Evolutionary conservation across 1,140 invertebrate species (phyloP).

Genomic region (Ditylenchus dipsaci): DNA sequence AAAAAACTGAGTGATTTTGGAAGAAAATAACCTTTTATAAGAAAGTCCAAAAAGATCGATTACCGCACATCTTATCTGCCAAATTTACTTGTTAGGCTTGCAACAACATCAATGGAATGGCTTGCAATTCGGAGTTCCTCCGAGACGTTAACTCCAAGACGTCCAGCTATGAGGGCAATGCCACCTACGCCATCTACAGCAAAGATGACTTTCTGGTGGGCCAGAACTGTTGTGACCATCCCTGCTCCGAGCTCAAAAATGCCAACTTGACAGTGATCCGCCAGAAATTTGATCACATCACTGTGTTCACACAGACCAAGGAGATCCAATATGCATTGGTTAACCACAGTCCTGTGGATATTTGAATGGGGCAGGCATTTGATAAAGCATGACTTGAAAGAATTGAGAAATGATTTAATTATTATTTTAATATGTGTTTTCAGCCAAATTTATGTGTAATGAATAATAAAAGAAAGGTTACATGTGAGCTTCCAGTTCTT

Average conservation of each 20-base stretch:
- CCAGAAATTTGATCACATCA: conserved; percentile 18
- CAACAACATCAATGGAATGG: conserved; percentile 28
- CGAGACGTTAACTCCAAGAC: conserved; percentile 16
- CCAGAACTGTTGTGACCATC: conserved; percentile 20
- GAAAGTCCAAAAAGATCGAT: too few species aligned
- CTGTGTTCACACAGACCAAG: conserved; percentile 18
- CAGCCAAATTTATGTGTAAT: too few species aligned
- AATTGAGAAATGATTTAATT: too few species aligned
- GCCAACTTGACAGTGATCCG: conserved; percentile 27
- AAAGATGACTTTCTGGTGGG: conserved; percentile 26
- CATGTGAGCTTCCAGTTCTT: too few species aligned
- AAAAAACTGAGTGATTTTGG: too few species aligned
- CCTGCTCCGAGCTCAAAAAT: conserved; percentile 24
- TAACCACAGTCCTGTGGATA: not conserved
- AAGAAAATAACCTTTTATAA: too few species aligned
- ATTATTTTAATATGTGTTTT: too few species aligned
- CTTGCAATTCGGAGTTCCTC: conserved; percentile 17
- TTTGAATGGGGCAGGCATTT: not conserved
- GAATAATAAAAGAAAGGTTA: too few species aligned
- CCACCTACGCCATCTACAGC: conserved; percentile 29
- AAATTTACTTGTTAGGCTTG: conserved; percentile 13
- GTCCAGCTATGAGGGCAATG: conserved; percentile 20
- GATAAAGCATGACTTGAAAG: not conserved
- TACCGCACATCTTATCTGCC: too few species aligned
- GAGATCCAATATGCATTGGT: conserved; percentile 27